Evolutionary conservation across 2,888 invertebrate genomes (phyloP), one percentile per base, ranked within the genome.

Genomic region (Agriopis marginaria): DNA sequence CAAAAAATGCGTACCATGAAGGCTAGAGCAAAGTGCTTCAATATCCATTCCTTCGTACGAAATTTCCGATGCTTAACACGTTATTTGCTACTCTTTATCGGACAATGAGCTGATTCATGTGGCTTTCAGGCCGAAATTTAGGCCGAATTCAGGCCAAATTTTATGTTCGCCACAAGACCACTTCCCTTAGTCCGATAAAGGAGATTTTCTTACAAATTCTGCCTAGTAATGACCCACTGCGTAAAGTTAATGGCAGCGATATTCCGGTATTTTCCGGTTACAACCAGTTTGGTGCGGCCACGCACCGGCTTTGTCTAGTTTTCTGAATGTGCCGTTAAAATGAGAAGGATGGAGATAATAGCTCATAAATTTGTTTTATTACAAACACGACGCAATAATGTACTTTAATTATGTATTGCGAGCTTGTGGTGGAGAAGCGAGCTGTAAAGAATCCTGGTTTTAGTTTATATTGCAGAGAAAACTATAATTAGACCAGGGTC

Each of bases 181-280:
- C 76, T 74, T 70, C 54, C 62, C 49, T 66, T 70, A 60, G 56
- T 55, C 67, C 60, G 74, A 76, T 78, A 79, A 69, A 62, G 61
- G 61, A 71, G 64, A 70, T 76, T 75, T 66, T 70, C 75, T 77
- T 77, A 77, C 75, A 80, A 81, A 81, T 77, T 77, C 70, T 47
- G 70, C 72, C 71, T 69, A 70, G 74, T 79, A 80, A 81, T 79
- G 75, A 75, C 75, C 75, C 65, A 58, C 74, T 68, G 68, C 68
- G 60, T 55, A 71, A 72, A 75, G 70, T 63, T 77, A 78, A 81
- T 75, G 71, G 67, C 53, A n/a, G 62, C 67, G 40, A 68, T 70
- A 76, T 76, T 75, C 74, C 72, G 72, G 75, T 63, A 72, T 75
- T 75, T 73, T 69, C 73, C 70, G 71, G 70, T 63, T 61, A 49